Percentiles rank a stretch among this genome's conserved stretches.
These are phyloP conservation scores for Endomychus coccineus DNA, from an alignment of 2,888 invertebrate genomes.

Conservation along the genomic window DNA sequence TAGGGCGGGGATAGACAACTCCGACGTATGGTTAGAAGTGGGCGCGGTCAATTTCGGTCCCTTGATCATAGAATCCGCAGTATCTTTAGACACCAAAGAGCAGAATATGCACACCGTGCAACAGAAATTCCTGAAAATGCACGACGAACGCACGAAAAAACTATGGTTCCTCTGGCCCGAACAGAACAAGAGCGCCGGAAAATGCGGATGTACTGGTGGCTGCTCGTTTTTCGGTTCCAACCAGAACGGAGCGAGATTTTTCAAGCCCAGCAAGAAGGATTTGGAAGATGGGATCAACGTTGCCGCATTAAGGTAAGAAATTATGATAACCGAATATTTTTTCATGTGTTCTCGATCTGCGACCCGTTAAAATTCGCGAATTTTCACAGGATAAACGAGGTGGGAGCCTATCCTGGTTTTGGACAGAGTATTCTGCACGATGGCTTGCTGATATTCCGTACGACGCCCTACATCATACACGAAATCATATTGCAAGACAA, in stretches of 20 bases:
- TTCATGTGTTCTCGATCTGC: constrained; percentile 10
- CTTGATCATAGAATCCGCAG: constrained; percentile 80
- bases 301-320: constrained; percentile 61
- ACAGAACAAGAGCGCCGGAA: constrained; percentile 51
- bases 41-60: constrained; percentile 88
- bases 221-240: constrained; percentile 92
- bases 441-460: constrained; percentile 81
- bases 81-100: constrained; percentile 62
- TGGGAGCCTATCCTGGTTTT: constrained; percentile 79
- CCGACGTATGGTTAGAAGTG: constrained; percentile 85
- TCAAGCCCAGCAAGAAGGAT: constrained; percentile 76
- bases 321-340: constrained; percentile 4
- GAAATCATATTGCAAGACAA: constrained; percentile 69
- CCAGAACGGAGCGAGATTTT: constrained; percentile 79
- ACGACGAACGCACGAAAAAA: constrained; percentile 78
- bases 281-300: constrained; percentile 75
- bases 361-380: no score
- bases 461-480: constrained; percentile 76
- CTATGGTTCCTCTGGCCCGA: constrained; percentile 94
- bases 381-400: constrained; percentile 57
- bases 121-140: constrained; percentile 71
- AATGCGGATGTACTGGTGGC: constrained; percentile 94
- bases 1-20: constrained; percentile 38
- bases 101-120: constrained; percentile 71
- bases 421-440: constrained; percentile 90